A percentile compares a stretch with the other conserved stretches of the same genome.
Conservation (phyloP, 2,797 vertebrate genomes). For the Mus caroli region DNA sequence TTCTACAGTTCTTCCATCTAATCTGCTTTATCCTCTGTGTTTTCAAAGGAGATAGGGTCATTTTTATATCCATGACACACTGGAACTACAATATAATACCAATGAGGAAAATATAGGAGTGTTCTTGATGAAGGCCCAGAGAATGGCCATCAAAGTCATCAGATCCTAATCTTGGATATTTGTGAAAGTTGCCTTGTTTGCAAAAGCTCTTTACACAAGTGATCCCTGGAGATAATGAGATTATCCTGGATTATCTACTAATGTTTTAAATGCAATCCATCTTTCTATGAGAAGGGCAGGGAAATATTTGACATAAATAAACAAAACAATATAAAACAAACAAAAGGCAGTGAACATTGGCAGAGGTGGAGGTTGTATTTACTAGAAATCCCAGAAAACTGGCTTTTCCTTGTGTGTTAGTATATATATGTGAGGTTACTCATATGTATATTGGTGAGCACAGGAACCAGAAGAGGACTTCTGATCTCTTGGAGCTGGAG, state of each 20-base stretch:
- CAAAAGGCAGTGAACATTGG: neutral
- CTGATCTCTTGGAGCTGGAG: neutral
- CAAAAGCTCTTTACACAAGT: neutral
- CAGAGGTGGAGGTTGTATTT: neutral
- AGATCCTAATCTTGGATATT: neutral
- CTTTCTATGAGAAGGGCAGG: neutral
- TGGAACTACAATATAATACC: neutral
- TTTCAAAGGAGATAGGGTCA: neutral
- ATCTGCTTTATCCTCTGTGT: neutral
- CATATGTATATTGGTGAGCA: neutral
- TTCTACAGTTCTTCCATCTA: slow-evolving; percentile 13
- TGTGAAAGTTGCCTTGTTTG: neutral
- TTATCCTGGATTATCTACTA: slow-evolving; percentile 40
- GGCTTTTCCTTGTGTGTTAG: neutral
- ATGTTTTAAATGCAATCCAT: neutral
- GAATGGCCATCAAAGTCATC: neutral
- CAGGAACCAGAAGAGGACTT: neutral
- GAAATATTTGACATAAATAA: neutral
- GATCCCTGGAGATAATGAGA: neutral
- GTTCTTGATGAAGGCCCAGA: neutral
- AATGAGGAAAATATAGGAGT: neutral
- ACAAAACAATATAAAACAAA: neutral
- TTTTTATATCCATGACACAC: neutral
- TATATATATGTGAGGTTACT: neutral
- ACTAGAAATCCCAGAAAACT: neutral